Evolutionary conservation across 1,140 invertebrate genomes (phyloP).

Genomic region (Lasioglossum baleicum): DNA sequence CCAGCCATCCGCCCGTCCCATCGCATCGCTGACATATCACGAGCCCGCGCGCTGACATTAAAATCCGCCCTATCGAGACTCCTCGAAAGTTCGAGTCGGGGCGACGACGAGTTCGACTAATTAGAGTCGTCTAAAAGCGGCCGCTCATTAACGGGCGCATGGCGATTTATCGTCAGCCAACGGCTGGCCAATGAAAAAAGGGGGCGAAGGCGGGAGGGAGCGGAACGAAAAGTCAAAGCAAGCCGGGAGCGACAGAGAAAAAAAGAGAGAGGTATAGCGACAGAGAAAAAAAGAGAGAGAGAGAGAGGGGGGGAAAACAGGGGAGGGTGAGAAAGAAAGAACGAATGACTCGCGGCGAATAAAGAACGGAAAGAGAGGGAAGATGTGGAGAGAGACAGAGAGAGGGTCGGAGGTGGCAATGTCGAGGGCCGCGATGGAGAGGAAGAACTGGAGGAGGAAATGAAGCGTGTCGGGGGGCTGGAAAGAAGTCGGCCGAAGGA

Average conservation of each 20-base stretch:
- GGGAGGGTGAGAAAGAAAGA: background rate
- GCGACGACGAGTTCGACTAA: conserved; percentile 24
- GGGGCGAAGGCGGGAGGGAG: background rate
- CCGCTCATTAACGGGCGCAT: conserved; percentile 22
- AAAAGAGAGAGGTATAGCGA: background rate
- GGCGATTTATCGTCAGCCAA: conserved; percentile 13
- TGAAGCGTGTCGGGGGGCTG: conserved; percentile 35
- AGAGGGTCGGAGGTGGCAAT: background rate
- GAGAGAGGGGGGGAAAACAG: background rate
- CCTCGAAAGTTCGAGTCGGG: conserved; percentile 6
- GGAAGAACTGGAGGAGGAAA: conserved; percentile 2
- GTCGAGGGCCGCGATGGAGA: background rate
- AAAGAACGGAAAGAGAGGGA: background rate
- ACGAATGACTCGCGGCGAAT: background rate
- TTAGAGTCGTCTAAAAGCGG: conserved; percentile 17
- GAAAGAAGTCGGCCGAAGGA: conserved; percentile 12
- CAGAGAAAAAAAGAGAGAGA: background rate
- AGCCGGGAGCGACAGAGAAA: background rate
- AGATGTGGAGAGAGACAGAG: background rate
- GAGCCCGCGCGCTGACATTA: conserved; percentile 11
- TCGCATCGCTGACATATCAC: conserved; percentile 23
- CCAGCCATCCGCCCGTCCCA: background rate
- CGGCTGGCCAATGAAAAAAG: background rate
- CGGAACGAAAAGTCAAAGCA: background rate
- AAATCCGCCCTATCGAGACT: conserved; percentile 20